Percentiles rank a stretch among this genome's conserved stretches.
Conservation (phyloP, 2,113 vertebrate genomes). For the Sebastes schlegelii region DNA sequence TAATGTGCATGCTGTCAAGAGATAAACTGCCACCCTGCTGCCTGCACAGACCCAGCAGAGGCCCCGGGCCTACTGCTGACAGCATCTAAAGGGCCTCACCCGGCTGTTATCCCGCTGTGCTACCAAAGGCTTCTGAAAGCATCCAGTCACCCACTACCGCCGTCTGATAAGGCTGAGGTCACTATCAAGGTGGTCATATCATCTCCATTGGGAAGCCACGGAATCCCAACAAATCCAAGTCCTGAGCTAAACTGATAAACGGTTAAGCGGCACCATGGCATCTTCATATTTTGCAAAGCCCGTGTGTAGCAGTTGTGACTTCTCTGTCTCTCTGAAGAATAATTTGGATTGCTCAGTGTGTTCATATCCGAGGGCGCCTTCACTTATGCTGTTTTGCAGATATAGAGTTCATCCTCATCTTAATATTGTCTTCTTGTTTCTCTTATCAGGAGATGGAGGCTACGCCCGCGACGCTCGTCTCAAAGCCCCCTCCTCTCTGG, state of each 20-base stretch:
- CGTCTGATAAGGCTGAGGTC: constrained; percentile 72
- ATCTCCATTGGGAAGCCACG: constrained; percentile 43
- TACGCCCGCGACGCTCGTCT: constrained; percentile 96
- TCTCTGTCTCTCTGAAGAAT: constrained; percentile 19
- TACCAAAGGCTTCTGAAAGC: constrained; percentile 66
- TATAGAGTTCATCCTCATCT: constrained; percentile 25
- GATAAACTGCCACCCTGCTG: constrained; percentile 76
- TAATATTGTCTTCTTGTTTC: constrained; percentile 26
- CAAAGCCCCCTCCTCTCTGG: constrained; percentile 94
- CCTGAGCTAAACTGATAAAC: constrained; percentile 72
- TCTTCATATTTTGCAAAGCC: constrained; percentile 45
- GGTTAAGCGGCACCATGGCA: constrained; percentile 42
- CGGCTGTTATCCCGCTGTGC: constrained; percentile 61
- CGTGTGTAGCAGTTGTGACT: constrained; percentile 19
- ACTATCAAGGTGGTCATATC: constrained; percentile 73
- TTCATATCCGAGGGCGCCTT: constrained; percentile 10
- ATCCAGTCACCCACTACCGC: constrained; percentile 57
- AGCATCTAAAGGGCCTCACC: constrained; percentile 76
- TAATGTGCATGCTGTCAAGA: constrained; percentile 63
- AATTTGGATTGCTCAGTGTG: constrained; percentile 32
- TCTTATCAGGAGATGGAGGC: constrained; percentile 90
- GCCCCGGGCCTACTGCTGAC: constrained; percentile 64
- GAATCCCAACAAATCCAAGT: constrained; percentile 50
- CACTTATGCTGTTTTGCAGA: constrained; percentile 15
- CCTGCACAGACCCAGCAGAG: constrained; percentile 64